phyloP scores from a whole-genome alignment of 2,797 vertebrate species.

The Melanotaenia trifasciata region DNA sequence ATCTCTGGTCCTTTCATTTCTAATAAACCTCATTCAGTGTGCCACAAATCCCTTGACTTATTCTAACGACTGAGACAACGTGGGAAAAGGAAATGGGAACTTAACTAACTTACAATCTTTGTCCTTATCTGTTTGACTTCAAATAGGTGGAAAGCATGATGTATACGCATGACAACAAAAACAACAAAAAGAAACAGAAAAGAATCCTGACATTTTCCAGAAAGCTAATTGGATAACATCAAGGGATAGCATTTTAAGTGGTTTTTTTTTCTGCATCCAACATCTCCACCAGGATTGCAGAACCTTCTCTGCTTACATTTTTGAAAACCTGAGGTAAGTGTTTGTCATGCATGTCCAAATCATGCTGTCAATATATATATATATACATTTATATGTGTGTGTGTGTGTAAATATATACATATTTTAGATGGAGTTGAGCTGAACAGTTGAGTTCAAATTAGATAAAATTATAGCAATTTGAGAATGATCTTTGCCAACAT shows the following conservation, averaged over 20 bases:
- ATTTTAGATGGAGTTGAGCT: neutral
- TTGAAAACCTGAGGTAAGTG: no score
- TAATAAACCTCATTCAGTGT: conserved; percentile 56
- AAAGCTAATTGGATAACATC: no score
- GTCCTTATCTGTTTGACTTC: conserved; percentile 15
- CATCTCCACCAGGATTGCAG: no score
- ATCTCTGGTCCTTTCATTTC: conserved; percentile 64
- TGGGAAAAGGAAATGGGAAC: conserved; percentile 58
- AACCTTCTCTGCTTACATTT: no score
- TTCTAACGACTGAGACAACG: conserved; percentile 30
- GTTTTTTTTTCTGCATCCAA: no score
- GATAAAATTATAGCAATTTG: conserved; percentile 12
- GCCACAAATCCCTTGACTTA: conserved; percentile 56
- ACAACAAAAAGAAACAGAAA: no score
- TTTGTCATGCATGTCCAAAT: no score
- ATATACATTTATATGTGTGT: neutral
- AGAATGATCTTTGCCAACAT: conserved; percentile 51
- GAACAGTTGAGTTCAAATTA: conserved; percentile 19
- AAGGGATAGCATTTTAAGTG: no score
- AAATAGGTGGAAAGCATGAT: conserved; percentile 14
- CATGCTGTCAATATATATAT: neutral
- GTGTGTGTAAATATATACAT: no score
- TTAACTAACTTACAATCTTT: conserved; percentile 16
- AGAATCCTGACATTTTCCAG: no score
- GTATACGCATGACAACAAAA: neutral